Evolutionary conservation across 1,140 invertebrate genomes (phyloP).

Genomic region (Zaprionus taronus): DNA sequence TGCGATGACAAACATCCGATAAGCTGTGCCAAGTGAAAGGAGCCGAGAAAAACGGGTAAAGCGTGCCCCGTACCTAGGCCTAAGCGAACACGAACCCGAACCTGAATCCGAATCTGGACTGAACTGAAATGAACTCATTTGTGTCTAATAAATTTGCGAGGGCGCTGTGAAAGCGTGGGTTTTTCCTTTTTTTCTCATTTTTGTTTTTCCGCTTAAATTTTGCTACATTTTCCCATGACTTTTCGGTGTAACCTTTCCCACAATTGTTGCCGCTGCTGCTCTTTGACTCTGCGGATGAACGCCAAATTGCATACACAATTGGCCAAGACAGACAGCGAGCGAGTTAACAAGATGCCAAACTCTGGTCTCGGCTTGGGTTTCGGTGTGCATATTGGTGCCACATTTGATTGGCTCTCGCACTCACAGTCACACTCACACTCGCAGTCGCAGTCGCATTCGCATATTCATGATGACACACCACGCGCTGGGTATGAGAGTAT

Average conservation of each 20-base stretch:
- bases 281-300: conserved; percentile 35
- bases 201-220: conserved; percentile 38
- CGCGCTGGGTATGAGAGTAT: conserved; percentile 22
- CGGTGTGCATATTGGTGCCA: conserved; percentile 22
- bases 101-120: neutral
- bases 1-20: conserved; percentile 53
- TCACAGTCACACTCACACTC: conserved; percentile 26
- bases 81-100: conserved; percentile 15
- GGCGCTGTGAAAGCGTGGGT: conserved; percentile 40
- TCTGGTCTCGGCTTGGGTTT: conserved; percentile 9
- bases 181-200: conserved; percentile 15
- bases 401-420: conserved; percentile 65
- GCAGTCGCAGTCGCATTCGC: conserved; percentile 43
- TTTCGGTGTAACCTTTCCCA: conserved; percentile 76
- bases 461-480: conserved; percentile 74
- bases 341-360: conserved; percentile 17
- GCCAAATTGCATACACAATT: conserved; percentile 76
- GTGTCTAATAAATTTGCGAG: conserved; percentile 12
- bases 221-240: conserved; percentile 74
- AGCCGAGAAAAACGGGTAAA: conserved; percentile 3
- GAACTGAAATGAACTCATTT: conserved; percentile 15
- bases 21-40: conserved; percentile 60
- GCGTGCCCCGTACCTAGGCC: too few species aligned
- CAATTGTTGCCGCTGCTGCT: conserved; percentile 68
- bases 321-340: conserved; percentile 37